These are phyloP conservation scores for Halocynthia roretzi DNA, from an alignment of 23 tunicate genomes.

Conservation along the genomic window DNA sequence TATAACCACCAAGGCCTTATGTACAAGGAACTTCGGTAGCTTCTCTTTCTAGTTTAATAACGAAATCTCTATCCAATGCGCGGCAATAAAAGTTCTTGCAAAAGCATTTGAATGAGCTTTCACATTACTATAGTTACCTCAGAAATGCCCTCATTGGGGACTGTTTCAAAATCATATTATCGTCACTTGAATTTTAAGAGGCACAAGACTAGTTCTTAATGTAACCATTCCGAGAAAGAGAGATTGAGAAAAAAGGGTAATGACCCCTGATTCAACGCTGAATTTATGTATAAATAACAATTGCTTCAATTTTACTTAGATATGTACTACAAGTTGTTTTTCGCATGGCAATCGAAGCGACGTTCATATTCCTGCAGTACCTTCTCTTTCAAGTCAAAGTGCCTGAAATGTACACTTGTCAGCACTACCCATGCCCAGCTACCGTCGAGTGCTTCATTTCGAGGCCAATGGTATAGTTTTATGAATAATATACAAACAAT, in stretches of 20 bases:
- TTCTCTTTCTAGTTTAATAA: background rate
- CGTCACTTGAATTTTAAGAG: no score
- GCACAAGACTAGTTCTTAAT: no score
- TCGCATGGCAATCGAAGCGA: constrained; percentile 43
- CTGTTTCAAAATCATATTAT: no score
- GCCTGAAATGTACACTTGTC: constrained; percentile 51
- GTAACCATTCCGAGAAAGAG: no score
- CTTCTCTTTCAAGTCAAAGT: constrained; percentile 33
- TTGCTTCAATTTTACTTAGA: constrained; percentile 6
- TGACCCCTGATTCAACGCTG: background rate
- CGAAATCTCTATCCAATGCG: background rate
- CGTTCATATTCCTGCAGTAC: constrained; percentile 43
- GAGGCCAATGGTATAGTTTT: constrained; percentile 39
- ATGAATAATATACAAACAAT: no score
- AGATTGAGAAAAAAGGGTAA: no score
- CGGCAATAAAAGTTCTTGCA: no score
- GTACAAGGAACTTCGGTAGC: no score
- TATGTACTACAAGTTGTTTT: constrained; percentile 40
- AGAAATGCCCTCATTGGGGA: no score
- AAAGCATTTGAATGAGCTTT: no score
- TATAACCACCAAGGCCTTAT: no score
- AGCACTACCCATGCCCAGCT: constrained; percentile 44
- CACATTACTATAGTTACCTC: no score
- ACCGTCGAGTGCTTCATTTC: constrained; percentile 55
- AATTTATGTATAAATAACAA: background rate